Evolutionary conservation across 2,113 vertebrate species (phyloP), one percentile per base, ranked within the genome.

Genomic region (Chaetorhynchus papuensis): DNA sequence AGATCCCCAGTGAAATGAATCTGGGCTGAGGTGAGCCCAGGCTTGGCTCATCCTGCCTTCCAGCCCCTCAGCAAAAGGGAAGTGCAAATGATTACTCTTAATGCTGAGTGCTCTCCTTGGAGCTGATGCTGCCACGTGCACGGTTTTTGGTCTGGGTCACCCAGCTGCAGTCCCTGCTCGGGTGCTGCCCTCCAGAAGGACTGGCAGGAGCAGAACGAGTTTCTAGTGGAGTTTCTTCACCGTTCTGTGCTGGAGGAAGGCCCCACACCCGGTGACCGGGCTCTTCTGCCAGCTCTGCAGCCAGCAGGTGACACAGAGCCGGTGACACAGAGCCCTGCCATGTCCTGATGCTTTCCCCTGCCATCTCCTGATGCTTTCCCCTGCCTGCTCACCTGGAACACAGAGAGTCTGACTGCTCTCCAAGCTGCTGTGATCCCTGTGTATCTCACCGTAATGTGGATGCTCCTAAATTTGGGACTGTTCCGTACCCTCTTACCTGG

Each of bases 261-360:
- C 3, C 16, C n/a, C 2, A 7, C 11, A n/a, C 7, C 7, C 65
- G 7, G 16, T 1, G 20, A 7, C 13, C 0, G 3, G 47, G 20
- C 20, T 61, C 4, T 70, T 28, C 61, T 82, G 47, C 18, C 69
- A 44, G 45, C 69, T 52, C 31, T 75, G 83, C 39, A 50, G 59
- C 28, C 81, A 54, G 49, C 41, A 60, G 79, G 17, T 21, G 47
- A 42, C 1, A 3, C 57, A 28, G 61, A 35, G 44, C 4, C n/a
- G 11, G 23, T 17, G n/a, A 37, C 57, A 59, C n/a, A 26, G 24
- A 56, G 24, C 47, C 18, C 50, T 33, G 39, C 50, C 10, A 5
- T 27, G 47, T 91, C 59, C 33, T 3, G 3, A 1, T 66, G 35
- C 22, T 37, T 12, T 69, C 12, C n/a, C 10, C 54, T 54, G 39